phyloP scores from a whole-genome alignment of 1,140 invertebrate species.

The Streblospio benedicti region DNA sequence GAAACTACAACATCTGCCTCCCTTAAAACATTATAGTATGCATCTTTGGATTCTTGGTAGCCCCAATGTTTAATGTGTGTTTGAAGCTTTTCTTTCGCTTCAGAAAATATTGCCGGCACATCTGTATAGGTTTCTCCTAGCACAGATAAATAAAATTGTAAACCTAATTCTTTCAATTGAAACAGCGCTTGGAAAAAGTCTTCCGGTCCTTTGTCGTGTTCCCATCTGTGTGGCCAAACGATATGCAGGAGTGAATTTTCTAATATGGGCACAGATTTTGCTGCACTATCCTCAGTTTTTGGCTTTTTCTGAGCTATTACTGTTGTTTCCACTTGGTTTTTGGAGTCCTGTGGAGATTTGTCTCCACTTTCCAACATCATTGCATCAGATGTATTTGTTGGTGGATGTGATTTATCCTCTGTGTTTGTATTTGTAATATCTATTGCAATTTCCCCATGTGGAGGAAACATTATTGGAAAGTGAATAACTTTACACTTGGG shows the following conservation, averaged over 20 bases:
- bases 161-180: constrained; percentile 51
- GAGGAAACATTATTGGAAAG: constrained; percentile 56
- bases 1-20: constrained; percentile 59
- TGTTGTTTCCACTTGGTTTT: too few species aligned
- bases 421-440: background rate
- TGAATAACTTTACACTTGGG: constrained; percentile 59
- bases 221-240: constrained; percentile 72
- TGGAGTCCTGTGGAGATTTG: too few species aligned
- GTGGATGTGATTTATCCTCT: background rate
- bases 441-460: too few species aligned
- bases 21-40: constrained; percentile 54
- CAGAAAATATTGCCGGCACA: constrained; percentile 48
- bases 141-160: constrained; percentile 57
- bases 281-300: too few species aligned
- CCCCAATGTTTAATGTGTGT: constrained; percentile 58
- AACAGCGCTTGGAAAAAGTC: constrained; percentile 55
- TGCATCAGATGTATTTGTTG: too few species aligned
- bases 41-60: constrained; percentile 50
- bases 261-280: too few species aligned
- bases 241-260: constrained; percentile 53
- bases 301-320: too few species aligned
- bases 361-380: too few species aligned
- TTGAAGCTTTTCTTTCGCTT: constrained; percentile 49
- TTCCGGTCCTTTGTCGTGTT: constrained; percentile 68
- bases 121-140: constrained; percentile 55